Percentiles rank a stretch among this genome's conserved stretches.
phyloP scores from a whole-genome alignment of 2,888 invertebrate genomes.

The Abrostola triplasia region DNA sequence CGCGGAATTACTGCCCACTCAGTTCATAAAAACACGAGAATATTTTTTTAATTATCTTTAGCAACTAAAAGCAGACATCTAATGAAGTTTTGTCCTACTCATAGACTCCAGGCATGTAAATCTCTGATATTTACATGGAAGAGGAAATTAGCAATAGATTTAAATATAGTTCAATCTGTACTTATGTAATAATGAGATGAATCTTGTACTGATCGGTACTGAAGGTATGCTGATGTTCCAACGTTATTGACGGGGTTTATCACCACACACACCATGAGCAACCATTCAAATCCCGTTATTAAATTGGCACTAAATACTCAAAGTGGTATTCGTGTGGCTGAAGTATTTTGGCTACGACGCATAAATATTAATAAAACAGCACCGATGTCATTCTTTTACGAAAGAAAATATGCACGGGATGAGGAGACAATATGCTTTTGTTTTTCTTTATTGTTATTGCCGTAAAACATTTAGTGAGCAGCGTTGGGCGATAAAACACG shows the following conservation, averaged over 20 bases:
- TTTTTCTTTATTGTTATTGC: slow-evolving; percentile 88
- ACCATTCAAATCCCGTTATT: slow-evolving; percentile 66
- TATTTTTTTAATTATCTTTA: slow-evolving; percentile 15
- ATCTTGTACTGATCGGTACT: slow-evolving; percentile 21
- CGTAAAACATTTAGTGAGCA: slow-evolving; percentile 86
- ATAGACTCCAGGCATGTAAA: not conserved
- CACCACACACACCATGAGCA: slow-evolving; percentile 48
- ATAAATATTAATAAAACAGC: slow-evolving; percentile 86
- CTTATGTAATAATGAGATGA: slow-evolving; percentile 15
- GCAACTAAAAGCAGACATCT: slow-evolving; percentile 5
- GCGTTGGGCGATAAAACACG: slow-evolving; percentile 82
- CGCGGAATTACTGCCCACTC: slow-evolving; percentile 41
- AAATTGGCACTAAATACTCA: slow-evolving; percentile 74
- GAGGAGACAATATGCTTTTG: slow-evolving; percentile 85
- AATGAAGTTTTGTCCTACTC: slow-evolving; percentile 1
- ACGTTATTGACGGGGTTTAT: slow-evolving; percentile 58
- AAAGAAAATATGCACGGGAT: slow-evolving; percentile 78
- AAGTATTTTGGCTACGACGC: slow-evolving; percentile 78
- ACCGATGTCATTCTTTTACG: slow-evolving; percentile 79
- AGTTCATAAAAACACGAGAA: slow-evolving; percentile 34
- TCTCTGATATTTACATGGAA: not conserved
- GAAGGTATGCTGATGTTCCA: slow-evolving; percentile 17
- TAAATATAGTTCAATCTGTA: slow-evolving; percentile 11
- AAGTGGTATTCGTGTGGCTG: slow-evolving; percentile 63
- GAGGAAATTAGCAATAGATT: slow-evolving; percentile 6